Base-by-base conservation (phyloP, 2,888 invertebrate genomes). In the Ophioninae sp. region DNA sequence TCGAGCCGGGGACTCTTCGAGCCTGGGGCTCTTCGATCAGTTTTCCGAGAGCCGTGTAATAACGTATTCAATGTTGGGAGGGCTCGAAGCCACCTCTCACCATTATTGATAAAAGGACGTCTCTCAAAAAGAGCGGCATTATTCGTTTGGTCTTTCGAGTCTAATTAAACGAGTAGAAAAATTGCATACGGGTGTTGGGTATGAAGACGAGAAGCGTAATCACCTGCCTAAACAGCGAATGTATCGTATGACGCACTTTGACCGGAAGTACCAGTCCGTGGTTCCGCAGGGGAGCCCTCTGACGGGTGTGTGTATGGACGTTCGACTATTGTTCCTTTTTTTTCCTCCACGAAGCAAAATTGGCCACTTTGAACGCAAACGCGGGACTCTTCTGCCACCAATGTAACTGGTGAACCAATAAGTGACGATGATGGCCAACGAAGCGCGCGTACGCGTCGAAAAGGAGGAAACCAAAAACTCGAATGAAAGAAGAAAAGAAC, bases 171-270 rank as follows among this genome's bases (percentile, higher is more conserved):
- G 30, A 39, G 56, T 13, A 23, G 39, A 68, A 21, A 59, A 62
- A 65, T 59, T 65, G 21, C 41, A 64, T 59, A 21, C 39, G 61
- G 44, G n/a, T 23, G 39, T 77, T 44, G 37, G 37, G 57, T 30
- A 2, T 37, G 21, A 69, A 57, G 41, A 37, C 41, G 67, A 59
- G 77, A 86, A 88, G 87, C 88, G 82, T 80, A 90, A 85, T 87
- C 89, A 90, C 89, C 89, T 90, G 90, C 87, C 86, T 89, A 88
- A 89, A 88, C 86, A 88, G 81, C 85, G 88, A 89, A 87, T 87
- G 61, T 30, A 89, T 89, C 87, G 87, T 85, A 88, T 88, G 89
- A 89, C 89, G 88, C 87, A 87, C 86, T 64, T 68, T 39, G 69
- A 10, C 44, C 86, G 90, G 88, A 89, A 88, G 87, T 88, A 81